These are phyloP conservation scores for Pogonocichla stellata DNA, from an alignment of 2,113 vertebrate genomes.

Conservation along the genomic window DNA sequence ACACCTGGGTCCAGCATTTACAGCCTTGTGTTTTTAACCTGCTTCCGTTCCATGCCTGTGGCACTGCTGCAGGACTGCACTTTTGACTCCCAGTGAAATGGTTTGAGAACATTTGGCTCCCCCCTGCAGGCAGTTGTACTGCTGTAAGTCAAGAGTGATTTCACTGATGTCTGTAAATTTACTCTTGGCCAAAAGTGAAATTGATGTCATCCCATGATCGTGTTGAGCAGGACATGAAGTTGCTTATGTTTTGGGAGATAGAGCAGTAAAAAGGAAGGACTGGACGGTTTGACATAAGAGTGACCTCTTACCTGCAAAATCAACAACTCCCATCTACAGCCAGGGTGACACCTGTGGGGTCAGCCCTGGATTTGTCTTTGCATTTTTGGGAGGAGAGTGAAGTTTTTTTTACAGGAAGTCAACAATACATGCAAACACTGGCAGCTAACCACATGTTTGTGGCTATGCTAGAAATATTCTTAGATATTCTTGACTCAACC, in stretches of 20 bases:
- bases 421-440: not conserved
- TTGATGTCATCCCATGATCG: rapidly evolving
- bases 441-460: not conserved
- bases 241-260: not conserved
- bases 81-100: not conserved
- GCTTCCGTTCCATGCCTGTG: not conserved
- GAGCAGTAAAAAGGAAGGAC: not conserved
- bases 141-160: not conserved
- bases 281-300: rapidly evolving
- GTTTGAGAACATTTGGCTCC: not conserved
- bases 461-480: not conserved
- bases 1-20: not conserved
- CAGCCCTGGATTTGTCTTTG: not conserved
- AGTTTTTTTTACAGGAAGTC: not conserved
- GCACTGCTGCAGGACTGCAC: not conserved
- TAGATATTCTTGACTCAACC: not conserved
- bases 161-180: not conserved
- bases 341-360: not conserved
- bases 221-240: not conserved
- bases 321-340: not conserved
- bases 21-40: not conserved
- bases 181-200: not conserved
- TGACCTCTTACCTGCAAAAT: not conserved
- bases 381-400: not conserved
- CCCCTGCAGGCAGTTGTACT: not conserved